Evolutionary conservation across 1,140 invertebrate genomes (phyloP).

Genomic region (Lepidostoma basale): DNA sequence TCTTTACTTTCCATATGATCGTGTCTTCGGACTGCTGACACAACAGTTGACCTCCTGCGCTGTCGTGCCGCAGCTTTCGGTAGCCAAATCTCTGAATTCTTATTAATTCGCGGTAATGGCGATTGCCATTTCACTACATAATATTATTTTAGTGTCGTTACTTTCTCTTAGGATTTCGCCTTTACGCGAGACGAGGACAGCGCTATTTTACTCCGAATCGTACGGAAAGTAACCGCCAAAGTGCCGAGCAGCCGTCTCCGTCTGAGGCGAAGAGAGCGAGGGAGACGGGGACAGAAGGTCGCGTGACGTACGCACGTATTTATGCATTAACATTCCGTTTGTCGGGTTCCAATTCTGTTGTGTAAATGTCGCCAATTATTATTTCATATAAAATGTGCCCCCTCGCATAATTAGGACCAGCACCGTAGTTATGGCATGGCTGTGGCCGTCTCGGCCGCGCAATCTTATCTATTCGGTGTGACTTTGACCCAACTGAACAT

Average conservation of each 20-base stretch:
- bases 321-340: slow-evolving; percentile 38
- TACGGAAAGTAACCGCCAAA: slow-evolving; percentile 27
- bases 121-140: slow-evolving; percentile 35
- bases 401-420: neutral
- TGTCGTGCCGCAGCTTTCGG: neutral
- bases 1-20: neutral
- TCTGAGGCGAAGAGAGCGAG: slow-evolving; percentile 8
- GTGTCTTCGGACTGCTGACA: neutral
- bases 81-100: slow-evolving; percentile 22
- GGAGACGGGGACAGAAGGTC: slow-evolving; percentile 35
- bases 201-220: slow-evolving; percentile 18
- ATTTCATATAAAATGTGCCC: slow-evolving; percentile 4
- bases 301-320: slow-evolving; percentile 37
- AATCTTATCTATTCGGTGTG: slow-evolving; percentile 6
- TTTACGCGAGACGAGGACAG: slow-evolving; percentile 32
- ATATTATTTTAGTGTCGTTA: slow-evolving; percentile 37
- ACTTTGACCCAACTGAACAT: neutral
- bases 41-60: neutral
- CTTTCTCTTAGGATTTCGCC: slow-evolving; percentile 39
- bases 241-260: slow-evolving; percentile 27
- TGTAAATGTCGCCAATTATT: slow-evolving; percentile 26
- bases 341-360: slow-evolving; percentile 22
- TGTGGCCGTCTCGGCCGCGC: neutral
- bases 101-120: slow-evolving; percentile 38
- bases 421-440: no score